Evolutionary conservation across 2,888 invertebrate species (phyloP).

Genomic region (Limnephilus rhombicus): DNA sequence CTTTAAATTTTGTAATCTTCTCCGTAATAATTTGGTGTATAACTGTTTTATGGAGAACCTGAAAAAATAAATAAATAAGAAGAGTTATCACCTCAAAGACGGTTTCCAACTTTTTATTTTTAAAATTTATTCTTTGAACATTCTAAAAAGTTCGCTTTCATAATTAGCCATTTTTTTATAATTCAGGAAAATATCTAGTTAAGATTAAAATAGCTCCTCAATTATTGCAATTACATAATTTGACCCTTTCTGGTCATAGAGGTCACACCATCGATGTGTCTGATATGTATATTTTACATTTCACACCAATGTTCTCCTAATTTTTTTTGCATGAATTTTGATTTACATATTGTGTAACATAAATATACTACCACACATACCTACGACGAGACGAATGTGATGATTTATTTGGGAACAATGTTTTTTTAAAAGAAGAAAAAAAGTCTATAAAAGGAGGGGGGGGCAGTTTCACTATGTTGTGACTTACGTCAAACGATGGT

Average conservation of each 20-base stretch:
- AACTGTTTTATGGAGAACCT: too few species aligned
- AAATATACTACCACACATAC: neutral
- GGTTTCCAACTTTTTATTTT: neutral
- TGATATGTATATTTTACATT: too few species aligned
- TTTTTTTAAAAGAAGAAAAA: neutral
- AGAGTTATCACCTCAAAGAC: neutral
- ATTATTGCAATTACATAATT: neutral
- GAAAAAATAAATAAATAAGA: neutral
- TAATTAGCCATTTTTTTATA: too few species aligned
- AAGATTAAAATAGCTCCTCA: neutral
- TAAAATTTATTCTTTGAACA: neutral
- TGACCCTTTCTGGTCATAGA: too few species aligned
- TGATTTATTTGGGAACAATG: neutral
- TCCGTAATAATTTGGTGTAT: too few species aligned
- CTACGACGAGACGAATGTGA: neutral
- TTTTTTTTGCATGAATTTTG: neutral
- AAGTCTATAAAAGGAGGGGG: too few species aligned
- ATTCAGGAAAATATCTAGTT: neutral
- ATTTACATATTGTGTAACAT: neutral
- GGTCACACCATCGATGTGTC: too few species aligned
- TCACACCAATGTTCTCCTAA: neutral
- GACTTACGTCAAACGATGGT: too few species aligned
- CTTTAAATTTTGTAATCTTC: too few species aligned
- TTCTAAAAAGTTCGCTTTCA: too few species aligned
- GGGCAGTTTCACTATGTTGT: too few species aligned